Evolutionary conservation across 2,888 invertebrate species (phyloP), one percentile per base, ranked within the genome.

Genomic region (Noctua janthina): DNA sequence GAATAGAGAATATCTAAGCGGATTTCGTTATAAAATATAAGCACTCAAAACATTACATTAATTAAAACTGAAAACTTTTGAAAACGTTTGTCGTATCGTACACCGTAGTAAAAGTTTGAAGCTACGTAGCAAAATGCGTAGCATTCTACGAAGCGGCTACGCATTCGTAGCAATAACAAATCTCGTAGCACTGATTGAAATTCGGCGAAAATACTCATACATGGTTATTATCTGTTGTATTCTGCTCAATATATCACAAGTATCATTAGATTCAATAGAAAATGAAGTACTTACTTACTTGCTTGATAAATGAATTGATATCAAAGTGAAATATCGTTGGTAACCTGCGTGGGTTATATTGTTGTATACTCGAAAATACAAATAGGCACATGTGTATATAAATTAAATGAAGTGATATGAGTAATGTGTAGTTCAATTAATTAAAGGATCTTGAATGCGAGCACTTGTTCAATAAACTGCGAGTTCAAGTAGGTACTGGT

Each of bases 281-380:
- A 79, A 84, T 62, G 35, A 59, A 72, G 43, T 79, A 66, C 39
- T 59, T 79, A 68, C 13, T 59, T 64, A 8, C 64, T 66, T 66
- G 64, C 67, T 73, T 84, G 87, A 81, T 87, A 84, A 87, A 85
- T 85, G 80, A 78, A 75, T 74, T 78, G 51, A 71, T 74, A 81
- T 86, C 64, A 74, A 74, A 87, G 67, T 69, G 72, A 87, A 81
- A 81, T 84, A 81, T 78, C 74, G 70, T 85, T 74, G 66, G 64
- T 49, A 76, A 29, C 75, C 74, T n/a, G n/a, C n/a, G n/a, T n/a
- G n/a, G n/a, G n/a, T n/a, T n/a, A 23, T 81, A 35, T 62, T 68
- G 54, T 59, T 51, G 56, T n/a, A 51, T 66, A 51, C n/a, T 43
- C 7, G 11, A 74, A 62, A 51, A 64, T 49, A 74, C 35, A 59